Evolutionary conservation across 1,140 invertebrate genomes (phyloP).

Genomic region (Drosophila subpulchrella): DNA sequence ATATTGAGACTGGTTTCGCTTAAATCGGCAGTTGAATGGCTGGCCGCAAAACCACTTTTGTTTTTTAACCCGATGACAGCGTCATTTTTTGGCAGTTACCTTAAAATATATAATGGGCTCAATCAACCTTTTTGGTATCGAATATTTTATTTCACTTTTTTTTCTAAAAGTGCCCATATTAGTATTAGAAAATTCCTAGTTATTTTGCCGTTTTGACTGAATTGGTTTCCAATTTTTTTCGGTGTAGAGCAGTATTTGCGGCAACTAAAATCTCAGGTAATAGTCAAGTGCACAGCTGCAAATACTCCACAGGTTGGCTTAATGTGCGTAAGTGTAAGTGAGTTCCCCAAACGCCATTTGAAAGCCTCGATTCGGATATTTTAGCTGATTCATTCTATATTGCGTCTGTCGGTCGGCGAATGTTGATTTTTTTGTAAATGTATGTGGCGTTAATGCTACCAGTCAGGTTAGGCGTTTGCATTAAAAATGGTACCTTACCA

Average conservation of each 20-base stretch:
- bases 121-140: too few relatives aligned
- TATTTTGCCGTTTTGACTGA: too few relatives aligned
- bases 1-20: too few relatives aligned
- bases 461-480: constrained; percentile 17
- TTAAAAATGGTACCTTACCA: constrained; percentile 27
- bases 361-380: constrained; percentile 33
- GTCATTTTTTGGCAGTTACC: too few relatives aligned
- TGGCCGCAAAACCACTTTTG: too few relatives aligned
- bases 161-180: too few relatives aligned
- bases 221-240: not conserved
- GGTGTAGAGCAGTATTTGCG: constrained; percentile 6
- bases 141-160: too few relatives aligned
- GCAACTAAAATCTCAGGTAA: constrained; percentile 22
- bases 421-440: constrained; percentile 5
- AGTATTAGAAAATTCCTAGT: too few relatives aligned
- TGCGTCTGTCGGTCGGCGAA: constrained; percentile 13
- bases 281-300: constrained; percentile 77
- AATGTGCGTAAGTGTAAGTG: constrained; percentile 51
- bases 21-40: too few relatives aligned
- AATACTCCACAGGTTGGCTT: constrained; percentile 24
- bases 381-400: constrained; percentile 52
- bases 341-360: constrained; percentile 44
- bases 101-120: too few relatives aligned
- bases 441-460: constrained; percentile 7
- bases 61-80: too few relatives aligned